Evolutionary conservation across 2,888 invertebrate genomes (phyloP), one percentile per base, ranked within the genome.

Genomic region (Macaria liturata): DNA sequence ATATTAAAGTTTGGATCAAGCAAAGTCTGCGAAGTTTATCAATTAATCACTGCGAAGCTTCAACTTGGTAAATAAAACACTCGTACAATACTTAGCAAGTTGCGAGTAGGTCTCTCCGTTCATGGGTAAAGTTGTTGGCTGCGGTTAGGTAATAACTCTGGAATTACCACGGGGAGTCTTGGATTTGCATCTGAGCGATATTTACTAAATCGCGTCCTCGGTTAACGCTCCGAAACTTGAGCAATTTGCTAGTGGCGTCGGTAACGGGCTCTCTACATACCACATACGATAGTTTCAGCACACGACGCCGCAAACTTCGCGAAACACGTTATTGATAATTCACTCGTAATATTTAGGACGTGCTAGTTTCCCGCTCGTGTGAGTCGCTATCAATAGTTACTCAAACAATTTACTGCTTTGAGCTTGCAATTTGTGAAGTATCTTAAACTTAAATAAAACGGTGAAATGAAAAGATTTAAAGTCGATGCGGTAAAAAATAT

Each of bases 121-220:
- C 70, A 68, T 59, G 60, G 59, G 59, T 57, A 65, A 74, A 71
- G 65, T 74, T 70, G 32, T 55, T 49, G 67, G 62, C 62, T 67
- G 58, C 64, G 62, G 67, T 69, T 65, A 67, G 62, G 73, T 70
- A 72, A 72, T 76, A 73, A 76, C 53, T 60, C 49, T 32, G 39
- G 56, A 49, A 44, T 56, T 70, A 70, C 71, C 73, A 61, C 72
- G 59, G 65, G 20, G 71, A 73, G 70, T 49, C 62, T 70, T 49
- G 67, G 66, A 78, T 80, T 81, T 80, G 74, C 76, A 76, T 78
- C 72, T 63, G 64, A 64, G 64, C 65, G 69, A 70, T 74, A 76
- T 80, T 77, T 75, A 69, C 68, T 74, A 72, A 78, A 77, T 75
- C 70, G 73, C 65, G 68, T 69, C 70, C 67, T 65, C 66, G 71